Base-by-base conservation (phyloP, 2,113 vertebrate genomes). In the Girardinichthys multiradiatus region DNA sequence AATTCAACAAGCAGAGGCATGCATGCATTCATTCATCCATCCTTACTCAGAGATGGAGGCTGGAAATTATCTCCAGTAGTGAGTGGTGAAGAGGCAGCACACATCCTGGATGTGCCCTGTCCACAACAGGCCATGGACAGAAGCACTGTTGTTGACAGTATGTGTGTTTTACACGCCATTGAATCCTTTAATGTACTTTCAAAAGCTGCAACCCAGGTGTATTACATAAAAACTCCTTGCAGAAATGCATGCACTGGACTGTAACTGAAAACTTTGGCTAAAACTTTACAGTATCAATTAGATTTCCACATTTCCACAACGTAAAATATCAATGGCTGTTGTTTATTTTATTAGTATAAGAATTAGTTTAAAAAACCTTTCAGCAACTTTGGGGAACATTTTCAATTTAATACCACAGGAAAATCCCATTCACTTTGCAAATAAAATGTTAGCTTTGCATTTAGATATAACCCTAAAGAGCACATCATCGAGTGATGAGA, bases 391-490 rank as follows among this genome's bases (percentile, higher is more conserved):
- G 79, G 80, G 86, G 70, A 85, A 85, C 89, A 86, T 74, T 86
- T 91, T 86, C 84, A 85, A 92, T 90, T 29, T 90, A 90, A 92
- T 91, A 92, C 87, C 74, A 79, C 81, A 81, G 74, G 84, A 73
- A 78, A 84, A 61, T 79, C 72, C 76, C 79, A 80, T 69, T 80
- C 19, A 28, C 84, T 88, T 69, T 79, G 79, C 76, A 90, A 92
- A 92, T 91, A 92, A 91, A 90, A 76, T 67, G 60, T 72, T 77
- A 81, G 81, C 84, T 86, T 77, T 87, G 64, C 70, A 68, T 85
- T 89, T 77, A 84, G 80, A 90, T 87, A 79, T 76, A 83, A 91
- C 81, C 93, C 84, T 77, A 89, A 94, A 92, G 91, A 93, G 88
- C 92, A 91, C 71, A 76, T 89, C 74, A 72, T 30, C 64, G 62